Evolutionary conservation across 1,140 invertebrate genomes (phyloP).

Genomic region (Cephus cinctus): DNA sequence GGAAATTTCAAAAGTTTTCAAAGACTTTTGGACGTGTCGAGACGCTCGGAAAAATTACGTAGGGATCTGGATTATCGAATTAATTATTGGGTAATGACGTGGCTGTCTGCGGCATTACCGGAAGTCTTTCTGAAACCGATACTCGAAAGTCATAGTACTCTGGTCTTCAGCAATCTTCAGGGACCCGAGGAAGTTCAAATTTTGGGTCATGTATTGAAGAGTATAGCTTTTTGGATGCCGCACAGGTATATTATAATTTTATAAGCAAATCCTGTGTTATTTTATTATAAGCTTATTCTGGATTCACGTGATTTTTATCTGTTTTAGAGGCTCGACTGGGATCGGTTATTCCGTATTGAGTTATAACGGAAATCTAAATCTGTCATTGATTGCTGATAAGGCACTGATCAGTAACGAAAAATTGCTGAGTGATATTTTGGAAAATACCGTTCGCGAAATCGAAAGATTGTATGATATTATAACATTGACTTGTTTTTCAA

Average conservation of each 20-base stretch:
- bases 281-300: too few species aligned
- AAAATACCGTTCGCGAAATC: constrained; percentile 30
- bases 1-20: constrained; percentile 21
- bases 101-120: constrained; percentile 32
- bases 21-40: constrained; percentile 29
- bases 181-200: constrained; percentile 34
- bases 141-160: constrained; percentile 34
- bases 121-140: constrained; percentile 25
- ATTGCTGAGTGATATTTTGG: constrained; percentile 25
- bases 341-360: constrained; percentile 38
- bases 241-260: constrained; percentile 26
- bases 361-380: constrained; percentile 38
- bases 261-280: not conserved
- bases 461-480: constrained; percentile 27
- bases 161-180: constrained; percentile 42
- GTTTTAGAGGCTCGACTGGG: constrained; percentile 29
- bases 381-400: constrained; percentile 39
- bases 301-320: constrained; percentile 4
- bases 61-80: constrained; percentile 29
- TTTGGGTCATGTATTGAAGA: constrained; percentile 30
- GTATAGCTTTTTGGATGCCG: constrained; percentile 42
- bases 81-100: constrained; percentile 42
- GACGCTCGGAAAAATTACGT: constrained; percentile 24
- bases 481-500: constrained; percentile 22
- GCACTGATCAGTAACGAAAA: constrained; percentile 27